Conservation (phyloP, 2,113 vertebrate genomes). For the Caracal caracal region DNA sequence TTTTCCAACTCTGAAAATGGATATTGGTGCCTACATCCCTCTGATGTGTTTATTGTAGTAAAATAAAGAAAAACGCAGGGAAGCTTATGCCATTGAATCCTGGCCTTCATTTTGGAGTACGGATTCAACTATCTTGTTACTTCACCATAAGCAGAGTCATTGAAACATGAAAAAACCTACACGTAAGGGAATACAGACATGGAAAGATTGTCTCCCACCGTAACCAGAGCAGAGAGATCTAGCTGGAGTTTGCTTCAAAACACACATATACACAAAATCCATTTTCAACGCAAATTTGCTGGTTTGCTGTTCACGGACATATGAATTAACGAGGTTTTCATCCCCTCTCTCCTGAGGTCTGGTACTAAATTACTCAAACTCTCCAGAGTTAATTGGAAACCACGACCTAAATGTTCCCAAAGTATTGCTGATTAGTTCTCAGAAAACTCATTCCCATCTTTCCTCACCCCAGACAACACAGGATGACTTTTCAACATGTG, state of each 20-base stretch:
- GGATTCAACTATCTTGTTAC: conserved; percentile 10
- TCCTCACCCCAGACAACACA: conserved; percentile 62
- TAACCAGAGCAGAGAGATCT: not conserved
- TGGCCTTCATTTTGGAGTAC: not conserved
- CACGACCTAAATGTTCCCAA: conserved; percentile 75
- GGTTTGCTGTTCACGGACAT: conserved; percentile 46
- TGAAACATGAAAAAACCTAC: not conserved
- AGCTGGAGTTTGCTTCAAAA: conserved; percentile 40
- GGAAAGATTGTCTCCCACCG: not conserved
- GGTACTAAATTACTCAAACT: conserved; percentile 72
- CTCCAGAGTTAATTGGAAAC: conserved; percentile 78
- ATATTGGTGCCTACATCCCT: not conserved
- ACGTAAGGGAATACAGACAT: not conserved
- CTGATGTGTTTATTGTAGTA: not conserved
- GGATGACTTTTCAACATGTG: conserved; percentile 56
- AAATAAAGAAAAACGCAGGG: not conserved
- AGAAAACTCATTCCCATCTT: conserved; percentile 73
- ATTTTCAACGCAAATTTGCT: conserved; percentile 72
- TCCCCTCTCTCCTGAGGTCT: conserved; percentile 68
- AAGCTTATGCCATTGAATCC: not conserved
- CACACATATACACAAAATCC: conserved; percentile 32
- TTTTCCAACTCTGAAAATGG: conserved; percentile 6
- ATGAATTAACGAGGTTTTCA: conserved; percentile 65
- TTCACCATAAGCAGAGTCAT: not conserved
- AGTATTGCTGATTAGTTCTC: conserved; percentile 77